Percentiles rank a stretch among this genome's conserved stretches.
phyloP scores from a whole-genome alignment of 2,113 vertebrate genomes.

The Cervus canadensis region DNA sequence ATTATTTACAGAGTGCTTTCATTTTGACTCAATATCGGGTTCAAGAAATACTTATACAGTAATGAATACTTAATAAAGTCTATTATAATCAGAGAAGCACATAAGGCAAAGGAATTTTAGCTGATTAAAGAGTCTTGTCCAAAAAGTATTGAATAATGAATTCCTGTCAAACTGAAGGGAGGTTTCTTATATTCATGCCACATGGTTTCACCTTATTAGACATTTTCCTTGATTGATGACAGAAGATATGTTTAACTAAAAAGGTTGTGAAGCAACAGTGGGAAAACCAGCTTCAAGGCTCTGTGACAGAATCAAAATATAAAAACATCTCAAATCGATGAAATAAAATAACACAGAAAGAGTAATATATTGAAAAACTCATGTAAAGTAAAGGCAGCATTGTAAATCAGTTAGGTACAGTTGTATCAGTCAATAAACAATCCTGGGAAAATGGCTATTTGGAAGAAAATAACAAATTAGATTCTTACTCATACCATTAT shows the following conservation, averaged over 20 bases:
- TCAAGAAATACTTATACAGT: background rate
- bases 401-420: background rate
- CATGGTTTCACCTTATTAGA: background rate
- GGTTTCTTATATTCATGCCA: background rate
- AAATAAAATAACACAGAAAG: background rate
- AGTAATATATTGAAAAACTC: background rate
- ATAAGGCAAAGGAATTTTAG: background rate
- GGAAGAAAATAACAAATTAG: background rate
- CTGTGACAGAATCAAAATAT: background rate
- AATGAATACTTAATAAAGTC: background rate
- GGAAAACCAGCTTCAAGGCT: background rate
- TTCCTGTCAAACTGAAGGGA: background rate
- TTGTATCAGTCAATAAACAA: background rate
- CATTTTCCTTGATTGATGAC: background rate
- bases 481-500: background rate
- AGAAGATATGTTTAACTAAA: background rate
- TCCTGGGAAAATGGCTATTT: background rate
- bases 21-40: background rate
- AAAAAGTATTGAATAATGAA: background rate
- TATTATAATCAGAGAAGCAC: background rate
- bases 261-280: background rate
- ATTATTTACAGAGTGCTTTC: background rate
- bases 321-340: background rate
- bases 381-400: background rate
- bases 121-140: background rate